Base-by-base conservation (phyloP, 2,888 invertebrate genomes). In the Ophion costatus region DNA sequence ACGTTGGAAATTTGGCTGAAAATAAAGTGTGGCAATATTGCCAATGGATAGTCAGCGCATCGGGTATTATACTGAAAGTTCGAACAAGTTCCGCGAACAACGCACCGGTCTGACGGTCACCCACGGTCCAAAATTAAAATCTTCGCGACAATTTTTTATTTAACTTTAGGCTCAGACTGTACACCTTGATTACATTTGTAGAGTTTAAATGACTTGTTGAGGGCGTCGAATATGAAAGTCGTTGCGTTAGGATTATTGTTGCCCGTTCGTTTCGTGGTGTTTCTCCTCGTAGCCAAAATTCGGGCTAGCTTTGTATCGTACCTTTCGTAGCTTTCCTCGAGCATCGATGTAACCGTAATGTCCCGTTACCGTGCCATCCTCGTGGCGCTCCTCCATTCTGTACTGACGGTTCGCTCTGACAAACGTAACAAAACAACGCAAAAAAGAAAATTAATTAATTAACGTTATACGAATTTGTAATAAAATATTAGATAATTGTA, bases 271-370 rank as follows among this genome's bases (percentile, higher is more conserved):
- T 87, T 92, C 91, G 67, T 93, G 92, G 84, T 93, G 93, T 80
- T 89, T 90, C 78, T 93, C 92, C 82, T 95, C 95, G 93, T 96
- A 97, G 5, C 97, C 97, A 76, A 95, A 95, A 82, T 96, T 93
- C 0, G 97, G 97, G 90, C 96, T 95, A 0, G 97, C 96, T 88
- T 96, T 95, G 91, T 98, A 98, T 94, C 96, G 96, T 85, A 97
- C 96, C 33, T 97, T 95, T 87, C 96, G 95, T 59, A 97, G 94
- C 94, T 97, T 97, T 20, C 97, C 97, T 87, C 94, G 94, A 84
- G 96, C 96, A 93, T 97, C 97, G 91, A 96, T 95, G 93, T 96
- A 97, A 63, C 97, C 97, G 91, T 97, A 98, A 91, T 97, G 97
- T 5, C 97, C 97, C 89, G 96, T 96, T 64, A 97, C 96, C 83